These are phyloP conservation scores for Ovibos moschatus DNA, from an alignment of 2,113 vertebrate species.

Conservation along the genomic window DNA sequence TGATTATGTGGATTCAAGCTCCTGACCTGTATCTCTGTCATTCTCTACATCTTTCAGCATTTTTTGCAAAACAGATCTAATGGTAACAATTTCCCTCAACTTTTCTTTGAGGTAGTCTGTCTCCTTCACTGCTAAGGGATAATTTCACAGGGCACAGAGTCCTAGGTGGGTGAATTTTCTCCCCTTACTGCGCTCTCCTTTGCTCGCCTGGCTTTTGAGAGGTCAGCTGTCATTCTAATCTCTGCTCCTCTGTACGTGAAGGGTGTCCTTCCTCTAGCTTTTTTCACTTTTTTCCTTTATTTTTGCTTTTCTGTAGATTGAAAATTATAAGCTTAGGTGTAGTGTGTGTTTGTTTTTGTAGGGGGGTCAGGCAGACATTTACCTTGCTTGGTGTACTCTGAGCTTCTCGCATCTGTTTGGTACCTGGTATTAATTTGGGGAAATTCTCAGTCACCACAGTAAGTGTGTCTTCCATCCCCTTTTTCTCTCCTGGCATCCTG, in stretches of 20 bases:
- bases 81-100: not conserved
- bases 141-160: not conserved
- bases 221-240: too few species aligned
- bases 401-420: not conserved
- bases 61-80: not conserved
- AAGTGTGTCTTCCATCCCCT: not conserved
- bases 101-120: not conserved
- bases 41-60: not conserved
- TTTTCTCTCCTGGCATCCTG: not conserved
- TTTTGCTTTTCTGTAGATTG: not conserved
- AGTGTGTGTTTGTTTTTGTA: not conserved
- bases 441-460: not conserved
- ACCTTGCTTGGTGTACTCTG: not conserved
- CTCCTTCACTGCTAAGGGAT: not conserved
- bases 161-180: not conserved
- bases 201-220: not conserved
- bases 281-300: not conserved
- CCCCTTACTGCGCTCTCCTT: not conserved
- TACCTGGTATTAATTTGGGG: not conserved
- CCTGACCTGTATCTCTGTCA: not conserved
- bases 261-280: not conserved
- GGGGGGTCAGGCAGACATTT: not conserved
- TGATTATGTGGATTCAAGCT: not conserved
- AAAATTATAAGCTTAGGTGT: not conserved
- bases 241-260: not conserved